A percentile compares a stretch with the other conserved stretches of the same genome.
phyloP scores from a whole-genome alignment of 2,888 invertebrate species.

The Phengaris arion region DNA sequence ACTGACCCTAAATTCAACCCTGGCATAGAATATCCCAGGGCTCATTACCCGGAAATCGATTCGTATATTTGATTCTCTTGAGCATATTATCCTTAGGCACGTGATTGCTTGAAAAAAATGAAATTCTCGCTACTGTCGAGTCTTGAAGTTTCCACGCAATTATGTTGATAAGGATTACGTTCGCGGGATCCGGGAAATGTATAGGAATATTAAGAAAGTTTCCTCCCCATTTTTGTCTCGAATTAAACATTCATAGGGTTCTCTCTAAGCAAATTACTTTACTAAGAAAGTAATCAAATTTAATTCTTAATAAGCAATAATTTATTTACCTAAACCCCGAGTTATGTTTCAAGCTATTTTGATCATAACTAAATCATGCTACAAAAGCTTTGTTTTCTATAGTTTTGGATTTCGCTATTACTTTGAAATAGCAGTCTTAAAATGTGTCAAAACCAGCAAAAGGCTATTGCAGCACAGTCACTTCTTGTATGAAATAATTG shows the following conservation, averaged over 20 bases:
- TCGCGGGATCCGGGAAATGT: not conserved
- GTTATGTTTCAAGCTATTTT: not conserved
- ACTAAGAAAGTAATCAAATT: not conserved
- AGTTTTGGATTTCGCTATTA: not conserved
- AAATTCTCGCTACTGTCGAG: too few relatives aligned
- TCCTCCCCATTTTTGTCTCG: conserved; percentile 3
- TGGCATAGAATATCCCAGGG: not conserved
- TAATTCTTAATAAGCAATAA: not conserved
- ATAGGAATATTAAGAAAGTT: not conserved
- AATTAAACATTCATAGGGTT: conserved; percentile 15
- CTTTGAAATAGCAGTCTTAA: not conserved
- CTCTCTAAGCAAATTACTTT: conserved; percentile 6
- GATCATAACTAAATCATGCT: not conserved
- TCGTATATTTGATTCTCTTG: not conserved
- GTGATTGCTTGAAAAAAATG: too few relatives aligned
- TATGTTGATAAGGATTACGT: conserved; percentile 16
- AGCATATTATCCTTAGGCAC: not conserved
- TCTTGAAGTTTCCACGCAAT: not conserved
- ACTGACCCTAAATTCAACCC: too few relatives aligned
- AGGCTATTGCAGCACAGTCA: not conserved
- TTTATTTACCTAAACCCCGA: not conserved
- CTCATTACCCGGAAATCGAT: not conserved
- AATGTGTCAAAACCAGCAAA: not conserved
- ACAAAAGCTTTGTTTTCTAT: not conserved
- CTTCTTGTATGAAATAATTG: too few relatives aligned